These are phyloP conservation scores for Xiphorhynchus erythropygius DNA, from an alignment of 2,797 vertebrate genomes.

Conservation along the genomic window DNA sequence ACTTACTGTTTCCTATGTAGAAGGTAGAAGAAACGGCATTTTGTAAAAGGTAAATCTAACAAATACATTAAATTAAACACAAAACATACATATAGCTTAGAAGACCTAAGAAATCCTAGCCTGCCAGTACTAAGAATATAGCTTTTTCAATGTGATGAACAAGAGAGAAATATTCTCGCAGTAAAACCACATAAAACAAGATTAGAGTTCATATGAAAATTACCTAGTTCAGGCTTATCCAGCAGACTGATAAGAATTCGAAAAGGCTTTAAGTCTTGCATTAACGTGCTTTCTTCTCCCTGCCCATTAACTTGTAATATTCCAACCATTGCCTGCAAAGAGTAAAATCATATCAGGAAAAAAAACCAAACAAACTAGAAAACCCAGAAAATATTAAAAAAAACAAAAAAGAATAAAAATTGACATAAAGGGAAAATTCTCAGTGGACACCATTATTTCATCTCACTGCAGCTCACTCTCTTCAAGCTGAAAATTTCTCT, in stretches of 20 bases:
- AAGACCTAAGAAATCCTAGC: background rate
- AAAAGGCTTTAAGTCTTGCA: conserved; percentile 97
- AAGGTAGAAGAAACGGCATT: background rate
- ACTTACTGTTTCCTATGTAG: background rate
- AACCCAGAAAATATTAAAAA: background rate
- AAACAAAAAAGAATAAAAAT: background rate
- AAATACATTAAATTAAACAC: background rate
- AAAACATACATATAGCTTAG: background rate
- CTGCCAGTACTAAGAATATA: background rate
- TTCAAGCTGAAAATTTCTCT: background rate
- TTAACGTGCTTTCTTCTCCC: conserved; percentile 90
- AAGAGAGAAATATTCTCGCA: background rate
- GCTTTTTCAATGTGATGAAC: background rate
- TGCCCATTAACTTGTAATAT: conserved; percentile 94
- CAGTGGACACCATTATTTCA: background rate
- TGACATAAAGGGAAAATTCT: background rate
- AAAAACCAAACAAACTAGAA: background rate
- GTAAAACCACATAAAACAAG: background rate
- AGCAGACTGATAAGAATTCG: conserved; percentile 97
- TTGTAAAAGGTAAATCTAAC: background rate
- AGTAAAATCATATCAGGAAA: conserved; percentile 20
- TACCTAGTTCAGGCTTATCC: conserved; percentile 99
- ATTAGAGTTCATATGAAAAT: background rate
- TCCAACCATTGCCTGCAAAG: conserved; percentile 92
- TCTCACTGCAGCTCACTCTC: background rate